A percentile compares a stretch with the other conserved stretches of the same genome.
Evolutionary conservation across 2,797 vertebrate species (phyloP).

Genomic region (Pampus argenteus): DNA sequence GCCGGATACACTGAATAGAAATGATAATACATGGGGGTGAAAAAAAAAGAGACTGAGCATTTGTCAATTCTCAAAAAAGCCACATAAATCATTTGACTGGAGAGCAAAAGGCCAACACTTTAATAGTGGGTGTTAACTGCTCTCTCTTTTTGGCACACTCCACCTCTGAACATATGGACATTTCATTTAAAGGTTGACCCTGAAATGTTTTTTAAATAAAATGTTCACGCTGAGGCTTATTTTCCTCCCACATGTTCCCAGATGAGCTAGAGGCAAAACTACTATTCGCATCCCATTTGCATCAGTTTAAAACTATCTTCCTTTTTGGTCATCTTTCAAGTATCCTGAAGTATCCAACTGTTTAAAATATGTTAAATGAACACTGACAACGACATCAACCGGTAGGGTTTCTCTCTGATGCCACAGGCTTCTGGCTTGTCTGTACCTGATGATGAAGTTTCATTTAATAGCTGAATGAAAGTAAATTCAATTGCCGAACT

Average conservation of each 20-base stretch:
- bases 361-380: slow-evolving; percentile 28
- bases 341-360: not conserved
- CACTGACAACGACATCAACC: slow-evolving; percentile 35
- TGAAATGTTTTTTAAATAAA: slow-evolving; percentile 24
- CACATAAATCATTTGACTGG: slow-evolving; percentile 42
- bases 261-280: not conserved
- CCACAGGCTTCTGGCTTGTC: slow-evolving; percentile 32
- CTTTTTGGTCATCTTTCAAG: slow-evolving; percentile 36
- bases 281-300: slow-evolving; percentile 8
- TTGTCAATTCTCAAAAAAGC: slow-evolving; percentile 41
- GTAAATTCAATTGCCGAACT: slow-evolving; percentile 73
- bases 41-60: slow-evolving; percentile 49
- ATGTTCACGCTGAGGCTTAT: slow-evolving; percentile 9
- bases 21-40: slow-evolving; percentile 64
- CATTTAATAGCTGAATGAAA: slow-evolving; percentile 64
- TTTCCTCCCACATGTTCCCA: slow-evolving; percentile 22
- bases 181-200: slow-evolving; percentile 42
- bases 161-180: slow-evolving; percentile 41
- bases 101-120: slow-evolving; percentile 47
- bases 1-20: slow-evolving; percentile 57
- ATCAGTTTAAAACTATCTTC: slow-evolving; percentile 8
- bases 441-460: slow-evolving; percentile 62
- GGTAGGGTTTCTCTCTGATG: slow-evolving; percentile 35
- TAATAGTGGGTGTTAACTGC: slow-evolving; percentile 44
- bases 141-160: slow-evolving; percentile 30